Conservation (phyloP, 2,797 vertebrate species). For the Babyrousa celebensis region DNA sequence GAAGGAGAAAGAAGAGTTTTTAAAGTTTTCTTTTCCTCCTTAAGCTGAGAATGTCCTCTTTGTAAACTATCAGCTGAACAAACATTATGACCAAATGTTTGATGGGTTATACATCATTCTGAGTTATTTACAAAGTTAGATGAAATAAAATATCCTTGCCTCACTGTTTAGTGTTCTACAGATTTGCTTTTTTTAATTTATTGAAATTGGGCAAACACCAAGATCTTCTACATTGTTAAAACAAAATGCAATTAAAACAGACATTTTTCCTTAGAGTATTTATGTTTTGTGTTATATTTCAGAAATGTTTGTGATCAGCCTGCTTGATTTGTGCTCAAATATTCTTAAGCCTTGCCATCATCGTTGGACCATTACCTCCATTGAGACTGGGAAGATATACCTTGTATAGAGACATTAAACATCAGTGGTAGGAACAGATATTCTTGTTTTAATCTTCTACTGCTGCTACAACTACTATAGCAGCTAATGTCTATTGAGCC, state of each 20-base stretch:
- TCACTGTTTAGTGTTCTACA: slow-evolving; percentile 9
- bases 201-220: slow-evolving; percentile 52
- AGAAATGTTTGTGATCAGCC: slow-evolving; percentile 26
- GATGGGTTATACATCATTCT: slow-evolving; percentile 39
- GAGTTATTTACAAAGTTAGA: slow-evolving; percentile 67
- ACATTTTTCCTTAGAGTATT: neutral
- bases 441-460: slow-evolving; percentile 18
- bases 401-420: slow-evolving; percentile 33
- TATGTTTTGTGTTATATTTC: slow-evolving; percentile 31
- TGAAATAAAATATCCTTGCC: slow-evolving; percentile 60
- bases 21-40: slow-evolving; percentile 35
- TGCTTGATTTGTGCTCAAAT: slow-evolving; percentile 33
- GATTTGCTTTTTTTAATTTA: slow-evolving; percentile 55
- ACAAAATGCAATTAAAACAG: slow-evolving; percentile 52
- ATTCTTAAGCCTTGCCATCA: neutral
- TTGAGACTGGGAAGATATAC: neutral
- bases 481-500: neutral
- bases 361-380: neutral
- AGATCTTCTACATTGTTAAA: neutral
- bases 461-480: neutral
- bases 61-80: slow-evolving; percentile 77
- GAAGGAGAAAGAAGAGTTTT: slow-evolving; percentile 10
- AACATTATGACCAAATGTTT: slow-evolving; percentile 78
- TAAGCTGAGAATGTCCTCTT: slow-evolving; percentile 55
- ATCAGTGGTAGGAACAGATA: neutral